Percentiles rank a stretch among this genome's conserved stretches.
Conservation (phyloP, 1,140 invertebrate species). For the Cotesia glomerata region DNA sequence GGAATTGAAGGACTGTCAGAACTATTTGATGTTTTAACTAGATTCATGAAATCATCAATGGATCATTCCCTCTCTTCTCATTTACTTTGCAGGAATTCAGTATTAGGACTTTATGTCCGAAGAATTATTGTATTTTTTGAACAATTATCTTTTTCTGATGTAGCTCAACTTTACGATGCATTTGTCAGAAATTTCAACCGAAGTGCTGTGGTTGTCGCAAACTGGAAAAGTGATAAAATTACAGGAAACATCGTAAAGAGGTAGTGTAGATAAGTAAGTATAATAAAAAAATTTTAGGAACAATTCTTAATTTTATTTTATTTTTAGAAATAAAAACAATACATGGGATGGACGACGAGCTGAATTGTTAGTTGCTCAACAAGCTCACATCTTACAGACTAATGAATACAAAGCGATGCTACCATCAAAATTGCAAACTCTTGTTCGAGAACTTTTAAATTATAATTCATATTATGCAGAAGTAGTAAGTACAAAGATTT, state of each 20-base stretch:
- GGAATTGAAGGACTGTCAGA: constrained; percentile 71
- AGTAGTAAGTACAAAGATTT: background rate
- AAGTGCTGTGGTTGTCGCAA: constrained; percentile 2
- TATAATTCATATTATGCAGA: constrained; percentile 25
- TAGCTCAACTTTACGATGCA: constrained; percentile 72
- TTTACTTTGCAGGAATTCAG: constrained; percentile 61
- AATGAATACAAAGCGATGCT: constrained; percentile 80
- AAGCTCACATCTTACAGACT: constrained; percentile 80
- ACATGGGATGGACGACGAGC: constrained; percentile 85
- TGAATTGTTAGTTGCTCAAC: constrained; percentile 84
- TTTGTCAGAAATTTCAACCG: constrained; percentile 50
- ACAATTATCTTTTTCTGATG: constrained; percentile 81
- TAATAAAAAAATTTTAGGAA: background rate
- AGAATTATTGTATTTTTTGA: constrained; percentile 81
- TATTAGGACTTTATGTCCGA: constrained; percentile 77
- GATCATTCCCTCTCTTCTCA: constrained; percentile 47
- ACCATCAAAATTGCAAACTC: constrained; percentile 77
- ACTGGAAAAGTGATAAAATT: constrained; percentile 6
- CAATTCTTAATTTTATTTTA: constrained; percentile 21
- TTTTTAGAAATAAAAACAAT: constrained; percentile 59
- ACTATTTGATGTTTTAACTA: constrained; percentile 65
- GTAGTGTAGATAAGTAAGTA: constrained; percentile 12
- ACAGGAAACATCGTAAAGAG: constrained; percentile 26
- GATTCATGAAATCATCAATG: constrained; percentile 58
- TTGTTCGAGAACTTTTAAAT: constrained; percentile 72